These are phyloP conservation scores for Chelonus insularis DNA, from an alignment of 1,140 invertebrate genomes.

Conservation along the genomic window DNA sequence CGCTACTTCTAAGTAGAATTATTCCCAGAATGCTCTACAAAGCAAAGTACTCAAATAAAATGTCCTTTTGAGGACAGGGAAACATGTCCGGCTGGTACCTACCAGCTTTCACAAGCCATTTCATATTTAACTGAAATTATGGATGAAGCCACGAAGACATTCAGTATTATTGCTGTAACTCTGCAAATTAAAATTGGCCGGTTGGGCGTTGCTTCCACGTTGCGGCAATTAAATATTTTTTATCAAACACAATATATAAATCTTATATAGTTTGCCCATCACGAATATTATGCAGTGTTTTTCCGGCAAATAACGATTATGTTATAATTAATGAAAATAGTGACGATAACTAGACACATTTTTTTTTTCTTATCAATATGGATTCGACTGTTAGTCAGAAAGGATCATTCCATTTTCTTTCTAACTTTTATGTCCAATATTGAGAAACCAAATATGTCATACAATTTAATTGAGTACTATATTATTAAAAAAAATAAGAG, in stretches of 20 bases:
- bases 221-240: slow-evolving; percentile 31
- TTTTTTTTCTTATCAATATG: too few species aligned
- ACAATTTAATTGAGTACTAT: too few species aligned
- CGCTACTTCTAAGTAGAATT: too few species aligned
- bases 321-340: slow-evolving; percentile 29
- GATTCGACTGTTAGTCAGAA: too few species aligned
- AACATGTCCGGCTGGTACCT: too few species aligned
- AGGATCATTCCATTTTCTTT: too few species aligned
- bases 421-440: too few species aligned
- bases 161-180: neutral
- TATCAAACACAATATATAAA: slow-evolving; percentile 26
- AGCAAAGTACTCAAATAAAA: too few species aligned
- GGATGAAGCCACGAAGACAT: slow-evolving; percentile 10
- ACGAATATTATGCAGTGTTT: slow-evolving; percentile 25
- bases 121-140: slow-evolving; percentile 31
- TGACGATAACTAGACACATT: slow-evolving; percentile 28
- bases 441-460: too few species aligned
- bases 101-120: slow-evolving; percentile 26
- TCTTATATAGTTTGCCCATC: slow-evolving; percentile 28
- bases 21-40: too few species aligned
- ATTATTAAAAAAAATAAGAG: too few species aligned
- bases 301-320: slow-evolving; percentile 20
- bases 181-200: slow-evolving; percentile 27
- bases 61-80: too few species aligned
- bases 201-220: slow-evolving; percentile 28